A percentile compares a stretch with the other conserved stretches of the same genome.
phyloP scores from a whole-genome alignment of 2,113 vertebrate species.

The Gadus chalcogrammus region DNA sequence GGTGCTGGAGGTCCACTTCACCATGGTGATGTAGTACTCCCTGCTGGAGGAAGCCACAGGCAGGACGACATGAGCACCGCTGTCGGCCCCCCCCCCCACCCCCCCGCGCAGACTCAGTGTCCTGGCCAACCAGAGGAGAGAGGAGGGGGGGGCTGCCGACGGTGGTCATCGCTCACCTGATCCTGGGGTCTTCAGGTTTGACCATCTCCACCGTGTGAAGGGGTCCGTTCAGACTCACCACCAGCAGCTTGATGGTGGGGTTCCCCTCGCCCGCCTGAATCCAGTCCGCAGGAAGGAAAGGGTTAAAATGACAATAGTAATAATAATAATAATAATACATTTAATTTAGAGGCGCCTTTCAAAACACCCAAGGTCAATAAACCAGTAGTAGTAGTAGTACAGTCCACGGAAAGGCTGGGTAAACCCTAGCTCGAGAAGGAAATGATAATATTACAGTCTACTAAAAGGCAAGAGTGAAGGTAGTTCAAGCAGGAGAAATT shows the following conservation, averaged over 20 bases:
- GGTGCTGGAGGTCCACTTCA: constrained; percentile 96
- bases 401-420: too few species aligned
- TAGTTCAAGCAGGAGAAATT: too few species aligned
- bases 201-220: constrained; percentile 91
- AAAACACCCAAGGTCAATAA: too few species aligned
- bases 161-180: constrained; percentile 76
- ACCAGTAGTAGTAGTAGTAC: too few species aligned
- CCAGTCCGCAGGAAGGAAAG: constrained; percentile 12
- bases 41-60: constrained; percentile 60
- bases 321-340: too few species aligned
- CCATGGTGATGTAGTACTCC: constrained; percentile 96
- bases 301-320: constrained; percentile 2
- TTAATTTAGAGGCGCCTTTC: too few species aligned
- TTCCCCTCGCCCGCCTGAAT: constrained; percentile 89
- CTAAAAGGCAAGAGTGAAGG: too few species aligned
- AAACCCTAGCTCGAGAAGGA: too few species aligned
- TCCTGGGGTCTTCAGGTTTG: constrained; percentile 88
- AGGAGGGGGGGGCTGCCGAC: too few species aligned
- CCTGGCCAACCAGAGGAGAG: not conserved
- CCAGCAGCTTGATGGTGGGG: constrained; percentile 86
- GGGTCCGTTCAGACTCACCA: constrained; percentile 91
- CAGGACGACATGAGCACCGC: too few species aligned
- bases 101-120: not conserved
- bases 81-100: not conserved
- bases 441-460: too few species aligned